Conservation (phyloP, 2,888 invertebrate species). For the Drosophila borealis region DNA sequence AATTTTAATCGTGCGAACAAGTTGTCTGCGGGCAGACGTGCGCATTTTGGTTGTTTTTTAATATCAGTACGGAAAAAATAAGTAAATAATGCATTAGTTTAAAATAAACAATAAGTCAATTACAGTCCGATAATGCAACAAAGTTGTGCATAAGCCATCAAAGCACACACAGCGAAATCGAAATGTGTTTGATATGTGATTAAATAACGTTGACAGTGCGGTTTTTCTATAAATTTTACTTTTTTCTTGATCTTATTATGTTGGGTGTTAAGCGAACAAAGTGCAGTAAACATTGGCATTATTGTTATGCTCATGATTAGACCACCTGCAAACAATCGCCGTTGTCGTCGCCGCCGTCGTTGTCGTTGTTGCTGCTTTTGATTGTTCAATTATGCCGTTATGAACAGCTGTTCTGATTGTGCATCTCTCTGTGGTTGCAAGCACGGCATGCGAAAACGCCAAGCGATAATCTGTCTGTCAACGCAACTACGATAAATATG, state of each 20-base stretch:
- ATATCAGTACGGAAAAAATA: conserved; percentile 43
- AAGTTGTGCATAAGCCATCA: conserved; percentile 8
- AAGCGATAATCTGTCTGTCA: conserved; percentile 17
- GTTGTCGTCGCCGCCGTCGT: conserved; percentile 1
- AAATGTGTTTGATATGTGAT: conserved; percentile 39
- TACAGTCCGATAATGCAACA: conserved; percentile 27
- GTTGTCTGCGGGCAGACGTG: conserved; percentile 73
- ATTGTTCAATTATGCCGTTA: conserved; percentile 47
- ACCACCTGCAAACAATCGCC: neutral
- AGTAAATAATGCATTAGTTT: conserved; percentile 51
- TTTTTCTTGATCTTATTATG: conserved; percentile 15
- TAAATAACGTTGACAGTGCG: conserved; percentile 45
- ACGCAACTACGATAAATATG: conserved; percentile 23
- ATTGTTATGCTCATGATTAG: conserved; percentile 20
- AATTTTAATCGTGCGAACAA: conserved; percentile 66
- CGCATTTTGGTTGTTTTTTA: conserved; percentile 41
- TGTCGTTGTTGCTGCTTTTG: conserved; percentile 11
- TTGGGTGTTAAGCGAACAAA: conserved; percentile 21
- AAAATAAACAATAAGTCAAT: conserved; percentile 43
- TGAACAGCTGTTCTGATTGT: conserved; percentile 49
- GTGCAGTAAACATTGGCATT: conserved; percentile 21
- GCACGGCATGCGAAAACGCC: conserved; percentile 17
- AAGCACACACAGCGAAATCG: neutral
- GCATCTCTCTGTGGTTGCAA: conserved; percentile 20
- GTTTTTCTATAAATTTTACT: neutral